Evolutionary conservation across 2,797 vertebrate species (phyloP).

Genomic region (Chelon labrosus): DNA sequence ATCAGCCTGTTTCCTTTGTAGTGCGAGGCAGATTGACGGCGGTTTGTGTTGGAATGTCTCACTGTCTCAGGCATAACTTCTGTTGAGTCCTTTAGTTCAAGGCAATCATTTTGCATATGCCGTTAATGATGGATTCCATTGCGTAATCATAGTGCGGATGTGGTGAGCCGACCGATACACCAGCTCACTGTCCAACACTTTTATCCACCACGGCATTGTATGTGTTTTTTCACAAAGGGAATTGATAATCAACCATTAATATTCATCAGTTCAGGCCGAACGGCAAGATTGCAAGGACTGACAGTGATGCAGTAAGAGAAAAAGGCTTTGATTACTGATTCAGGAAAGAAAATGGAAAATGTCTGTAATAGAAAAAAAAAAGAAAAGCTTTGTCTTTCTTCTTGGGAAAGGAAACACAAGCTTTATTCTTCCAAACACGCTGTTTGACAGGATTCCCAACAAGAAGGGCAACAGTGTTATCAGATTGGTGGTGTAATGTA

Average conservation of each 20-base stretch:
- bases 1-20: slow-evolving; percentile 70
- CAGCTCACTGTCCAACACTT: slow-evolving; percentile 72
- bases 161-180: slow-evolving; percentile 73
- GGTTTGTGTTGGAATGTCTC: slow-evolving; percentile 45
- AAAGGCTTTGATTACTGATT: slow-evolving; percentile 82
- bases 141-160: slow-evolving; percentile 59
- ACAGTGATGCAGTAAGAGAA: slow-evolving; percentile 64
- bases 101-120: slow-evolving; percentile 58
- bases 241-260: slow-evolving; percentile 81
- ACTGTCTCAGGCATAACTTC: slow-evolving; percentile 56
- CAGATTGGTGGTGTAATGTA: slow-evolving; percentile 37
- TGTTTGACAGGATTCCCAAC: slow-evolving; percentile 68
- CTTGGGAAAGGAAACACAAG: slow-evolving; percentile 42
- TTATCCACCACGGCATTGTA: slow-evolving; percentile 71
- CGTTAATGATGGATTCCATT: slow-evolving; percentile 67
- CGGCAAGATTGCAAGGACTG: slow-evolving; percentile 64
- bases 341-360: slow-evolving; percentile 68
- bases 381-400: slow-evolving; percentile 40
- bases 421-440: slow-evolving; percentile 67
- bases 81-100: slow-evolving; percentile 40
- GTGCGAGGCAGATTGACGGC: slow-evolving; percentile 68
- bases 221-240: slow-evolving; percentile 76
- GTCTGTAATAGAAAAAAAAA: slow-evolving; percentile 42
- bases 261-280: slow-evolving; percentile 75
- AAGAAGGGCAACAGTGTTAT: slow-evolving; percentile 32